Conservation (phyloP, 2,113 vertebrate genomes). For the Rattus rattus region DNA sequence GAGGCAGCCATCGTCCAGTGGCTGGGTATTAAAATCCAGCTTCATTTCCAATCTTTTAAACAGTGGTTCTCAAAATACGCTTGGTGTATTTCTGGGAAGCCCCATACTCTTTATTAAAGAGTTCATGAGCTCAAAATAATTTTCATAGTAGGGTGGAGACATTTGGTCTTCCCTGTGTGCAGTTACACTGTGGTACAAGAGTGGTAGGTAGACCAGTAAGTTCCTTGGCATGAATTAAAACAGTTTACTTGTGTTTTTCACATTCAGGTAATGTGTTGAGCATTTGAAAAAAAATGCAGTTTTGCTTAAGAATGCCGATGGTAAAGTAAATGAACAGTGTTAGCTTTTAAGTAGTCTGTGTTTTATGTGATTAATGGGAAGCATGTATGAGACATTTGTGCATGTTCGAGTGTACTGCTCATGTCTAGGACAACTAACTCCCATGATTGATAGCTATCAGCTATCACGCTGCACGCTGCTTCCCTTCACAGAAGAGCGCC, state of each 20-base stretch:
- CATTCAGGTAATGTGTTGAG: neutral
- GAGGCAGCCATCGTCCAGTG: neutral
- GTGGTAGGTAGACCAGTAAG: neutral
- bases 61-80: constrained; percentile 4
- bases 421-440: constrained; percentile 15
- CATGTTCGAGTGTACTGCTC: neutral
- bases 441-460: neutral
- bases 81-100: neutral
- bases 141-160: neutral
- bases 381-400: neutral
- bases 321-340: constrained; percentile 48
- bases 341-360: constrained; percentile 45
- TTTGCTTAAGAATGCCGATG: constrained; percentile 50
- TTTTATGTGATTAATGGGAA: neutral
- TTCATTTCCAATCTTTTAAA: constrained; percentile 21
- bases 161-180: neutral
- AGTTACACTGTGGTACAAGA: neutral
- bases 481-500: constrained; percentile 25
- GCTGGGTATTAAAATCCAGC: constrained; percentile 38
- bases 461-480: neutral
- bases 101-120: neutral
- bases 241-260: constrained; percentile 19
- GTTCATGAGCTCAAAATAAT: constrained; percentile 16
- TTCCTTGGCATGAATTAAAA: neutral
- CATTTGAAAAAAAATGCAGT: constrained; percentile 16